Evolutionary conservation across 2,113 vertebrate genomes (phyloP), one percentile per base, ranked within the genome.

Genomic region (Xenopus laevis): DNA sequence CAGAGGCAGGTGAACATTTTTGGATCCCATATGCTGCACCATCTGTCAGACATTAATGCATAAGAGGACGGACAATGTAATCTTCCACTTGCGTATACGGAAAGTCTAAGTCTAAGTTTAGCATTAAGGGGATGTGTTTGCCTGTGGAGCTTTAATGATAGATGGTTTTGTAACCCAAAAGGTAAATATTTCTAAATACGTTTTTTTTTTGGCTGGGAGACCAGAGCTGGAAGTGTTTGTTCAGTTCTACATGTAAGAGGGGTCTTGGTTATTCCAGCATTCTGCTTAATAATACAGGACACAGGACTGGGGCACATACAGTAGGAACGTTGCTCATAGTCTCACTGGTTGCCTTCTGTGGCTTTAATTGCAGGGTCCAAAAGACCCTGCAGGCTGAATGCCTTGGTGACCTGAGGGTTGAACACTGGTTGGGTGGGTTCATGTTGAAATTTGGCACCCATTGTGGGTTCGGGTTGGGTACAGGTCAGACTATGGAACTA

Each of bases 91-190:
- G 13, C 40, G 47, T 11, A 44, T 17, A 47, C 40, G 50, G 57
- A 45, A 15, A 65, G 61, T 12, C 61, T 44, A n/a, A n/a, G n/a
- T 53, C 21, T 45, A 57, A 33, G 15, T 20, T 33, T 63, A 57
- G 61, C 71, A 72, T 65, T 55, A 65, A 72, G 65, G 47, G 13
- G 72, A 46, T 13, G 23, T 13, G 10, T 18, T 17, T 60, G 17
- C 60, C n/a, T n/a, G 23, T 72, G 44, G 60, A n/a, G n/a, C 27
- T 17, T 47, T 13, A n/a, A 44, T 59, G 64, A 74, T 16, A 66
- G 44, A 74, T 74, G 53, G 21, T 55, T 27, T 45, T 30, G 58
- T 60, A 74, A 67, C 13, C 17, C 17, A 64, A 59, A 63, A 74
- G n/a, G 72, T 66, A 67, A 65, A 72, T 23, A 44, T 10, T 23